phyloP scores from a whole-genome alignment of 2,113 vertebrate species.

The Salvelinus alpinus region DNA sequence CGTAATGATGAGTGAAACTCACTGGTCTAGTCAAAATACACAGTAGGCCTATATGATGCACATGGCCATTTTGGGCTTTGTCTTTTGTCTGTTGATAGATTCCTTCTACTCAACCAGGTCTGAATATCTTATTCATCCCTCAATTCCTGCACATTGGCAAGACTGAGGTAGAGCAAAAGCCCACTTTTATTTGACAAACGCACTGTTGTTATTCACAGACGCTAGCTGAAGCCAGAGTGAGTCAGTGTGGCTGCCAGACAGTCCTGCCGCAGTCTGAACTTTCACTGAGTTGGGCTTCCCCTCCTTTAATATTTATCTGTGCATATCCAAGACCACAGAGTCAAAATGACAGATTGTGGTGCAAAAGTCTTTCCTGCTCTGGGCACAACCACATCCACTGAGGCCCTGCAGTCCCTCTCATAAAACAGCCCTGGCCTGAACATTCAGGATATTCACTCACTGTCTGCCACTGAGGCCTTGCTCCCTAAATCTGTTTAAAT shows the following conservation, averaged over 20 bases:
- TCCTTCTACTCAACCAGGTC: not conserved
- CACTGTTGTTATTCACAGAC: not conserved
- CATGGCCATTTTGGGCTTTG: not conserved
- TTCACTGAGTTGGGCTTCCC: conserved; percentile 57
- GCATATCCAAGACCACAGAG: conserved; percentile 62
- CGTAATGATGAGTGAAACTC: not conserved
- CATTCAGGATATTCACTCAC: conserved; percentile 12
- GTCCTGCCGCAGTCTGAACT: conserved; percentile 48
- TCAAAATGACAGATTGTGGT: conserved; percentile 67
- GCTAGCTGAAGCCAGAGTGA: not conserved
- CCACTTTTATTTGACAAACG: not conserved
- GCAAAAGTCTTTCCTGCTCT: conserved; percentile 71
- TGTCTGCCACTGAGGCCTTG: conserved; percentile 8
- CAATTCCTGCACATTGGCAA: not conserved
- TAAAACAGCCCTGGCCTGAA: conserved; percentile 35
- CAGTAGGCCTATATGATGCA: too few relatives aligned
- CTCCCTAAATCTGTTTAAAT: not conserved
- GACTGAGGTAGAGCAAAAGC: not conserved
- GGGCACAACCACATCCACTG: conserved; percentile 68
- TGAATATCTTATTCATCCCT: not conserved
- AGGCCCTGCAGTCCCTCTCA: conserved; percentile 39
- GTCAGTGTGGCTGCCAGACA: not conserved
- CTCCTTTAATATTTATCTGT: conserved; percentile 58
- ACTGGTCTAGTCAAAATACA: not conserved
- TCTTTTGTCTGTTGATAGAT: not conserved